Evolutionary conservation across 2,888 invertebrate species (phyloP), one percentile per base, ranked within the genome.

Genomic region (Parthenolecanium corni): DNA sequence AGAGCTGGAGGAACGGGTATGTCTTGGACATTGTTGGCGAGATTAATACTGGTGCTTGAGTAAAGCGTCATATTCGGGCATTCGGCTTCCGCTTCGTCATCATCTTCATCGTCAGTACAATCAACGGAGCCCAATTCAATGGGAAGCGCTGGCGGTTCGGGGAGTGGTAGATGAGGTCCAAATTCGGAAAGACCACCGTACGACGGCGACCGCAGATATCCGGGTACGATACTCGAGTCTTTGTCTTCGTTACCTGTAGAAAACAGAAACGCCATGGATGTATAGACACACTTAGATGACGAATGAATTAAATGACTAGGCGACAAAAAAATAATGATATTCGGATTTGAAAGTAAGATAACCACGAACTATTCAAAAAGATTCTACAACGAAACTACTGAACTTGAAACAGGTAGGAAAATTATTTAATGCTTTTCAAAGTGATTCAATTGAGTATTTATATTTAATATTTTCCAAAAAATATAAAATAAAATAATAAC

Each of bases 1-100:
- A 14, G 14, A 6, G 52, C 16, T 9, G 52, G 44, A 3, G 62
- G 46, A 44, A 62, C 53, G 2, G 52, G 46, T 44, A 52, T 52
- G 23, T 62, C 52, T 31, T 62, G 52, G 18, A 46, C 52, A 12
- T 62, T 62, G 23, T 72, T 57, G 1, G 85, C 85, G 56, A 86
- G 80, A 68, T 84, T 84, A 71, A 87, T 84, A 65, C 87, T 87
- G 69, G 86, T 82, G 9, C 85, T 83, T 0, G 89, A 89, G 74
- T 89, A 89, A 67, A 89, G 85, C 12, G 85, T 85, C 73, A 88
- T 88, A 73, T 89, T 89, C 3, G 89, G 89, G 73, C 89, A 89
- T 65, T 79, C 77, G 1, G 76, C 76, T 64, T 76, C 76, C n/a
- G n/a, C n/a, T n/a, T n/a, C n/a, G n/a, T n/a, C n/a, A n/a, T n/a